Conservation (phyloP, 92 coral and sea anemone species). For the Zoanthus gigantus region DNA sequence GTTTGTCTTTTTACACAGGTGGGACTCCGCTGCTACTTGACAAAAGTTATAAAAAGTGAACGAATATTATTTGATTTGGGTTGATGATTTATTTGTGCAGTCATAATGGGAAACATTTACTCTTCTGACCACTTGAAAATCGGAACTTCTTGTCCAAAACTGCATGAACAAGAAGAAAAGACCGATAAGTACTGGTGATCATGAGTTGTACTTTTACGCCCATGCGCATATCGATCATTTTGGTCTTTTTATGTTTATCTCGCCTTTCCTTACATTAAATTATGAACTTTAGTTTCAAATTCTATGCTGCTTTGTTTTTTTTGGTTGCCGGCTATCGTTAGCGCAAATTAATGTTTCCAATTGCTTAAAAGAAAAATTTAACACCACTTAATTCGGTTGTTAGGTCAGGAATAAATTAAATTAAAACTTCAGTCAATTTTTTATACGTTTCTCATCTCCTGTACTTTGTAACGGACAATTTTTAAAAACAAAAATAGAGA, state of each 20-base stretch:
- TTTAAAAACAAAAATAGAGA: constrained; percentile 9
- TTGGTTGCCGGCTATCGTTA: constrained; percentile 3
- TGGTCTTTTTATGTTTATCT: not conserved
- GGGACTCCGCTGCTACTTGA: constrained; percentile 73
- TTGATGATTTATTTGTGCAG: constrained; percentile 86
- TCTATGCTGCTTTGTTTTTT: not conserved
- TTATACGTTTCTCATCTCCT: not conserved
- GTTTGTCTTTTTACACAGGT: constrained; percentile 73
- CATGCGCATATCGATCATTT: constrained; percentile 32
- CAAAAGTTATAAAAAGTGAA: constrained; percentile 86
- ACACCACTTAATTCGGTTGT: constrained; percentile 11
- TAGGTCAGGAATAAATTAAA: constrained; percentile 22
- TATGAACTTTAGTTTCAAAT: constrained; percentile 9
- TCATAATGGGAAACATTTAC: constrained; percentile 70
- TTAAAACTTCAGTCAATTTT: not conserved
- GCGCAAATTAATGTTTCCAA: constrained; percentile 2
- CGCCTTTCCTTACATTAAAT: not conserved
- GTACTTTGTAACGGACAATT: constrained; percentile 16
- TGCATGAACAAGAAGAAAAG: constrained; percentile 46
- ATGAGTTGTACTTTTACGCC: not conserved
- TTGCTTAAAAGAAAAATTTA: constrained; percentile 19
- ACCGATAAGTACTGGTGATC: constrained; percentile 18
- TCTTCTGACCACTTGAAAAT: constrained; percentile 44
- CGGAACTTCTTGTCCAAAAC: constrained; percentile 66
- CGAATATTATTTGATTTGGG: constrained; percentile 82